Conservation (phyloP, 2,797 vertebrate genomes). For the Amblyopsis hoosieri region DNA sequence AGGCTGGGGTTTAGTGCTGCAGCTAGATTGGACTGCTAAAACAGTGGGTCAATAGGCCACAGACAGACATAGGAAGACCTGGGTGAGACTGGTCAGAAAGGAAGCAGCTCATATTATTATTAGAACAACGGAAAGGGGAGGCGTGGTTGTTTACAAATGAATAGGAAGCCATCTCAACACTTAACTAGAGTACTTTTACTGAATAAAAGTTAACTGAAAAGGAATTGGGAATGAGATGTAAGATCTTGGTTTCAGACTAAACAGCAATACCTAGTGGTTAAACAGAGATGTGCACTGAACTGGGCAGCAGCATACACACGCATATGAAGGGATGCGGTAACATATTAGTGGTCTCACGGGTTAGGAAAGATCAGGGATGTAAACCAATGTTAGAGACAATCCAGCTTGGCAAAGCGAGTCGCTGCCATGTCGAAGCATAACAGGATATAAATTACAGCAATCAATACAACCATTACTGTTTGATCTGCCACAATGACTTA, state of each 20-base stretch:
- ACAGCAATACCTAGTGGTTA: constrained; percentile 75
- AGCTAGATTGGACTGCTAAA: constrained; percentile 44
- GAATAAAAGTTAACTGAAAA: neutral
- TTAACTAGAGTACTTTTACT: no score
- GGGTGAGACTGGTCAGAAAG: constrained; percentile 29
- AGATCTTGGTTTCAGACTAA: constrained; percentile 53
- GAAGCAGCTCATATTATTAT: neutral
- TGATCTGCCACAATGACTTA: no score
- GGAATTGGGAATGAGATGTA: constrained; percentile 7
- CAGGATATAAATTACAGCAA: constrained; percentile 35
- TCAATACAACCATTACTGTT: constrained; percentile 31
- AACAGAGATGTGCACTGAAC: constrained; percentile 42
- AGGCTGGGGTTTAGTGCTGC: constrained; percentile 12
- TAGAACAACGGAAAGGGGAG: neutral
- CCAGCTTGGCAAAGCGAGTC: neutral
- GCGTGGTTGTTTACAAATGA: neutral
- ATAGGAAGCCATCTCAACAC: no score
- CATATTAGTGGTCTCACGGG: no score
- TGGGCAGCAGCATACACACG: constrained; percentile 9
- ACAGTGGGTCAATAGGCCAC: constrained; percentile 66
- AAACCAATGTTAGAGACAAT: no score
- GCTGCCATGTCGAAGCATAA: constrained; percentile 16
- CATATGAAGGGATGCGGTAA: neutral
- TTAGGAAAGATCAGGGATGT: no score
- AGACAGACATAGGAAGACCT: constrained; percentile 59